These are phyloP conservation scores for Porites rus DNA, from an alignment of 92 coral and sea anemone species.

Conservation along the genomic window DNA sequence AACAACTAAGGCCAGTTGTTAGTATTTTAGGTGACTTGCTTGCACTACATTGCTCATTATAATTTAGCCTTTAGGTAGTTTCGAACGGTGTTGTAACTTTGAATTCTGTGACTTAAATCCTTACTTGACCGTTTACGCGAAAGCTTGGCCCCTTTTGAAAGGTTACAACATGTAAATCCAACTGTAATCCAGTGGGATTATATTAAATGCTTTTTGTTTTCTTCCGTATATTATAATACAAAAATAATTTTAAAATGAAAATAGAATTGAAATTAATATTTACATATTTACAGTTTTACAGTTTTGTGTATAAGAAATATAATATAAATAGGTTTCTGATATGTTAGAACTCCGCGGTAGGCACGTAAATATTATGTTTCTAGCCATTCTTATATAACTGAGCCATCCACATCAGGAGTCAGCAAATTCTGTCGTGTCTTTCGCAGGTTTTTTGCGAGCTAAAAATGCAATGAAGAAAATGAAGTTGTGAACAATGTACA, in stretches of 20 bases:
- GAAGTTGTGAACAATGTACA: not conserved
- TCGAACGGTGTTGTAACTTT: no score
- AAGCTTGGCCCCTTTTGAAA: no score
- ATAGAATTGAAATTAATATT: conserved; percentile 1
- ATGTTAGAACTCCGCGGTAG: not conserved
- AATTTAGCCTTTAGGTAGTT: no score
- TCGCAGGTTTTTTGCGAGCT: conserved; percentile 45
- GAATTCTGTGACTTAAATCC: no score
- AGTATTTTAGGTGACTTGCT: no score
- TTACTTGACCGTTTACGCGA: no score
- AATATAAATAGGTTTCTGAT: not conserved
- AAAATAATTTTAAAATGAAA: not conserved
- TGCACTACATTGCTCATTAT: no score
- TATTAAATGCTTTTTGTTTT: not conserved
- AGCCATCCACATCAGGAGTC: conserved; percentile 6
- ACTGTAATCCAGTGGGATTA: not conserved
- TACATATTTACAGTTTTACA: conserved; percentile 6
- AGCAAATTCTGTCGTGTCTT: conserved; percentile 25
- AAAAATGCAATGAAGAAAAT: not conserved
- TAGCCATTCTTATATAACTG: not conserved
- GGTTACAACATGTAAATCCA: no score
- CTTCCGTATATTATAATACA: not conserved
- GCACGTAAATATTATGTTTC: not conserved
- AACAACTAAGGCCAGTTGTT: no score
- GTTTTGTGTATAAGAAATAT: not conserved